Evolutionary conservation across 2,797 vertebrate genomes (phyloP), one percentile per base, ranked within the genome.

Genomic region (Phalanger gymnotis): DNA sequence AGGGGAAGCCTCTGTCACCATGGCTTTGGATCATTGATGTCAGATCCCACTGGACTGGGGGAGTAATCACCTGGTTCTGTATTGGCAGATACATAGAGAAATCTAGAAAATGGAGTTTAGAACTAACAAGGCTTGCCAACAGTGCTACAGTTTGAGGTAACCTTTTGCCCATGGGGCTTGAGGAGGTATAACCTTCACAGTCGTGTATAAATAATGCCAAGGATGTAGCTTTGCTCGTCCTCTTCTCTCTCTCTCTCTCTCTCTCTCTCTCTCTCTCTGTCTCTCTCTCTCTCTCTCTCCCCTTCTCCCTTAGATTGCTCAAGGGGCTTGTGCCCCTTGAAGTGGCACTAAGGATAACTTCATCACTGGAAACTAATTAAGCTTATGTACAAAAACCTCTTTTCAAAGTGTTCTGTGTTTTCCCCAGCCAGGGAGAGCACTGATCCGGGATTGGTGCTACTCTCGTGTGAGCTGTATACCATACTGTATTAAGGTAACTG

Each of bases 121-220:
- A 93, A 95, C 52, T 90, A 96, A 94, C 25, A 95, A 56, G 93
- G 90, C 81, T 94, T 93, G 13, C 81, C 94, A 96, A 96, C 96
- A 94, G 90, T 92, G 92, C 94, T 66, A 30, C 5, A 25, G 91
- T 94, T 96, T 95, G 96, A 94, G 95, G 96, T 94, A 97, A 97
- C 93, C 97, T 98, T 92, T 95, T 95, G 96, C 90, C 95, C 94
- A 56, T 95, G 97, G 92, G 92, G 94, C 96, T 95, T 89, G 53
- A 96, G 90, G 92, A 93, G 95, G 55, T 95, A 61, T 93, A 94
- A 95, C 94, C 93, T 90, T 96, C 96, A 95, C 95, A 98, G 97
- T 96, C 73, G 96, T 90, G 54, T 93, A 96, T 94, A 95, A 31
- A 16, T 66, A 57, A 40, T 51, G 19, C 92, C 87, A 66, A 7